Base-by-base conservation (phyloP, 1,140 invertebrate species). In the Saccostrea echinata region DNA sequence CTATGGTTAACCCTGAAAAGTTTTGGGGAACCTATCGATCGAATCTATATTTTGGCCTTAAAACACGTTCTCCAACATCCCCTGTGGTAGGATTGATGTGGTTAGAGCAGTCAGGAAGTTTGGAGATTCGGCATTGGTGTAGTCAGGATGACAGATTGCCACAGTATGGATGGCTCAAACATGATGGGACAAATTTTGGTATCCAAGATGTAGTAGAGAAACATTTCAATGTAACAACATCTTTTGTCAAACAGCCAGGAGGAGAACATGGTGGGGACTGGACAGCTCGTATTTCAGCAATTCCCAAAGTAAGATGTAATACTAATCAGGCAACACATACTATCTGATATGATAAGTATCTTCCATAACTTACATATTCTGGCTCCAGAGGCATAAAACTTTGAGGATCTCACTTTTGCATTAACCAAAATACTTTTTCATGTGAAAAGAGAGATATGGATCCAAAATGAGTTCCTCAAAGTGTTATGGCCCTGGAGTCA, bases 21-120 rank as follows among this genome's bases (percentile, higher is more conserved):
- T 99, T 97, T 95, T 99, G 98, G 98, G 98, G 98, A 27, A 97
- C 97, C 0, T 99, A 99, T 89, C 89, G 98, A 86, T 97, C 98
- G 0, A 97, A 97, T 6, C 96, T 97, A 12, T 99, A 96, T 90
- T 96, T 96, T 94, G 96, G 99, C 0, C 94, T 99, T 91, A 98
- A 98, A 95, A 98, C 97, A 1, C 95, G 98, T 90, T 97, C 98
- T 93, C 97, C 98, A 0, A 95, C 97, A 84, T 99, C 98, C 0
- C 96, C 98, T 12, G 96, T 98, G 0, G 97, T 98, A 93, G 99
- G 95, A 2, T 95, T 99, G 0, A 99, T 99, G 98, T 99, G 99
- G 99, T 98, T 98, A 90, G 96, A 98, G 0, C 96, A 96, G 84
- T 93, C 91, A 0, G 85, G 86, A 51, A 86, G 91, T 24, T 92